These are phyloP conservation scores for Cydia pomonella DNA, from an alignment of 1,140 invertebrate genomes.

Conservation along the genomic window DNA sequence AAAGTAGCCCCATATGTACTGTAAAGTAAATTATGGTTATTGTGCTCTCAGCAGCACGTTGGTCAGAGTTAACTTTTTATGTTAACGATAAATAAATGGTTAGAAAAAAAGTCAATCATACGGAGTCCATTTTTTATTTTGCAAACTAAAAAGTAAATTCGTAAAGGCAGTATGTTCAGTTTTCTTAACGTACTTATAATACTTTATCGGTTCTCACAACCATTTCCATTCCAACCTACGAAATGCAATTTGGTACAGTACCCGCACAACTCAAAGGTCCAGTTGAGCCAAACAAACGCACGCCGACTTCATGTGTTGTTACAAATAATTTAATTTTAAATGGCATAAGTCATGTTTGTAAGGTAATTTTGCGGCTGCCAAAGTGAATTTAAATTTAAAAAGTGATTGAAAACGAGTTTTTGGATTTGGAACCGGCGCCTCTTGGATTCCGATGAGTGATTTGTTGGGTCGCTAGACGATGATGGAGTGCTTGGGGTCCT, in stretches of 20 bases:
- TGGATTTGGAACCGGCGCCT: neutral
- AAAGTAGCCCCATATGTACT: no score
- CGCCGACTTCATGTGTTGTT: constrained; percentile 9
- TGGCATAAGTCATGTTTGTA: neutral
- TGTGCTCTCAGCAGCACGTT: no score
- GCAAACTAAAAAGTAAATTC: constrained; percentile 41
- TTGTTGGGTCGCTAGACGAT: constrained; percentile 54
- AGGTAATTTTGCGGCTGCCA: neutral
- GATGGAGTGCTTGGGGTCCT: constrained; percentile 76
- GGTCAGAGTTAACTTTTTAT: no score
- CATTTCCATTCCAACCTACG: neutral
- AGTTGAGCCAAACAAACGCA: neutral
- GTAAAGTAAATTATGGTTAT: no score
- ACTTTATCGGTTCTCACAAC: constrained; percentile 9
- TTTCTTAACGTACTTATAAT: constrained; percentile 16
- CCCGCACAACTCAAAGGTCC: neutral
- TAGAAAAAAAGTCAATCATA: neutral
- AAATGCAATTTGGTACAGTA: constrained; percentile 29
- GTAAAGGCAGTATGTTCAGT: constrained; percentile 40
- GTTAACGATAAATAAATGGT: no score
- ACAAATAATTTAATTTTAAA: neutral
- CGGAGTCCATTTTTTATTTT: constrained; percentile 32
- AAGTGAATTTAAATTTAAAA: neutral
- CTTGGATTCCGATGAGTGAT: neutral
- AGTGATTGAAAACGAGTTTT: neutral